Conservation (phyloP, 2,888 invertebrate species). For the Rhagophthalmus giganteus region DNA sequence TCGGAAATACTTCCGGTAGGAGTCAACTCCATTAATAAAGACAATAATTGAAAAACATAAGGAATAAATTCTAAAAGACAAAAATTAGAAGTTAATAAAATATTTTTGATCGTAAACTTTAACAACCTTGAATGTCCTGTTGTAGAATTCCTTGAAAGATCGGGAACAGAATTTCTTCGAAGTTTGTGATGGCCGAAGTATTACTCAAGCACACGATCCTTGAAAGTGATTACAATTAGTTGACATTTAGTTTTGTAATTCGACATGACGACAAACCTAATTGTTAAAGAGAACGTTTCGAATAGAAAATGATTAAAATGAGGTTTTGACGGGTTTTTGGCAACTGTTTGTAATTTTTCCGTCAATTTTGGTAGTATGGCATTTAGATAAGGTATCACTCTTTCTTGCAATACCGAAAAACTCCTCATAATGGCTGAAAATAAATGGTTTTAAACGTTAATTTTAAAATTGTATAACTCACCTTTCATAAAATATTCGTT, state of each 20-base stretch:
- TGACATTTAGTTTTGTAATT: no score
- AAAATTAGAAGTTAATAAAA: no score
- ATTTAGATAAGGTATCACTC: conserved; percentile 76
- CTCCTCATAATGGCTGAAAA: conserved; percentile 85
- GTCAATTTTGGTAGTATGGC: conserved; percentile 84
- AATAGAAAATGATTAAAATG: conserved; percentile 99
- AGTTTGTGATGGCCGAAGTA: conserved; percentile 77
- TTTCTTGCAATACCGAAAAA: conserved; percentile 79
- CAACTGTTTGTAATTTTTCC: conserved; percentile 76
- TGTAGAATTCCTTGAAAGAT: conserved; percentile 93
- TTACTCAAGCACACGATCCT: conserved; percentile 85
- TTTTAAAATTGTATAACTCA: conserved; percentile 39
- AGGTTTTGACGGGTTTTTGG: conserved; percentile 94
- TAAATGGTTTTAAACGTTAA: conserved; percentile 1
- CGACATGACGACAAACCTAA: no score
- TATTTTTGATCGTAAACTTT: no score
- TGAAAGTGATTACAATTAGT: no score
- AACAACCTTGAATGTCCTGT: conserved; percentile 92
- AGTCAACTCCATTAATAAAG: conserved; percentile 79
- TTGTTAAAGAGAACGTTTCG: conserved; percentile 87
- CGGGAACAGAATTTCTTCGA: conserved; percentile 92
- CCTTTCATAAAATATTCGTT: conserved; percentile 98
- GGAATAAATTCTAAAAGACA: conserved; percentile 95
- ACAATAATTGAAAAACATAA: conserved; percentile 97
- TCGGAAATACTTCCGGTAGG: conserved; percentile 66